Percentiles rank a stretch among this genome's conserved stretches.
These are phyloP conservation scores for Arctocebus calabarensis DNA, from an alignment of 2,797 vertebrate genomes.

Conservation along the genomic window DNA sequence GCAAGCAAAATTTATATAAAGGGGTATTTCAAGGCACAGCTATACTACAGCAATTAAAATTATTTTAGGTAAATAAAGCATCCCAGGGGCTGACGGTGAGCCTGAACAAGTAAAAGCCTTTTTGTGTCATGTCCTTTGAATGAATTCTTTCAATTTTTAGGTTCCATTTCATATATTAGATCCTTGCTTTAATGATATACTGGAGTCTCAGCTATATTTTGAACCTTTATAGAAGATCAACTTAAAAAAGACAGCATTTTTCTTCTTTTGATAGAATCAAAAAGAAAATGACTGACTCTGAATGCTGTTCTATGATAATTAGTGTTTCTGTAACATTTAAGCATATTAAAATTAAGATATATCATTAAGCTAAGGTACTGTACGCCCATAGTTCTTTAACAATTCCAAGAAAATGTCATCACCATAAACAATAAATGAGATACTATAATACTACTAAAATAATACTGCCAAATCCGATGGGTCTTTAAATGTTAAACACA, in stretches of 20 bases:
- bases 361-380: background rate
- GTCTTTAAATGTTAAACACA: slow-evolving; percentile 8
- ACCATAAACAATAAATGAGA: slow-evolving; percentile 27
- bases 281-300: background rate
- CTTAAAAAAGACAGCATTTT: background rate
- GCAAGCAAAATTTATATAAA: slow-evolving; percentile 53
- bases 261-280: background rate
- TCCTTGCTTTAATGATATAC: background rate
- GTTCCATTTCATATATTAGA: background rate
- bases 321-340: background rate
- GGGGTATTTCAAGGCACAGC: slow-evolving; percentile 41
- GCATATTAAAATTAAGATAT: background rate
- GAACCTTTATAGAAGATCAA: background rate
- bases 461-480: background rate
- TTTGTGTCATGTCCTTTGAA: background rate
- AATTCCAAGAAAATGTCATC: slow-evolving; percentile 31
- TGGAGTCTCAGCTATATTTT: background rate
- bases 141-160: background rate
- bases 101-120: background rate
- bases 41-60: slow-evolving; percentile 67
- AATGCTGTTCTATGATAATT: background rate
- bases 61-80: slow-evolving; percentile 49
- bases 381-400: background rate
- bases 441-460: background rate
- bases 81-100: background rate